Evolutionary conservation across 2,797 vertebrate genomes (phyloP), one percentile per base, ranked within the genome.

Genomic region (Champsocephalus esox): DNA sequence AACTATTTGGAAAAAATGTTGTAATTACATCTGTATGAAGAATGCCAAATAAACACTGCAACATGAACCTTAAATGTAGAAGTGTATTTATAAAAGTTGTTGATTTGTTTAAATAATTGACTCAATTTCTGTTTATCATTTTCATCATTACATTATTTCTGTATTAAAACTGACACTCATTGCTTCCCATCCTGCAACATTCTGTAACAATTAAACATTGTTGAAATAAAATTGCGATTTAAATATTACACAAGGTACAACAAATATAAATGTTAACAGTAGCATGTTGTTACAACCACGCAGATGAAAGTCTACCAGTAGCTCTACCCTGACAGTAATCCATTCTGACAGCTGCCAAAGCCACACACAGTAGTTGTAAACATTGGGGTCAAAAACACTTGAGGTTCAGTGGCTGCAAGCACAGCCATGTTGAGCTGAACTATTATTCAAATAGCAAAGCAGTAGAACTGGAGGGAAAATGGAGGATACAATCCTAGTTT

Each of bases 41-140:
- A 92, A 92, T 86, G 85, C 87, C 83, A 90, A 92, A 92, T 92
- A 91, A 92, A 92, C 83, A 86, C 88, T 84, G 77, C 85, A 80
- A 88, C 86, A 82, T 87, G 74, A 77, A 83, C 58, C 61, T 63
- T 14, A 16, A 19, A 34, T 17, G 64, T 48, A 19, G 46, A 49
- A n/a, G 73, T 76, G 77, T 75, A 51, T 85, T 66, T 21, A 65
- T 80, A 56, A 49, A 45, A 62, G n/a, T 10, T 24, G 4, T 21
- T 21, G 3, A 19, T 85, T 79, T 73, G 56, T 52, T 66, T 11
- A 51, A 28, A 73, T 52, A 10, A 48, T 21, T 45, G n/a, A 28
- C 12, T 56, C 34, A 16, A 19, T 41, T 51, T 57, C 13, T 16
- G 28, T 28, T 28, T 7, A 2, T 21, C 55, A 11, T 38, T 34